Base-by-base conservation (phyloP, 53 echinoderm and acorn worm species). In the Luidia sarsii region DNA sequence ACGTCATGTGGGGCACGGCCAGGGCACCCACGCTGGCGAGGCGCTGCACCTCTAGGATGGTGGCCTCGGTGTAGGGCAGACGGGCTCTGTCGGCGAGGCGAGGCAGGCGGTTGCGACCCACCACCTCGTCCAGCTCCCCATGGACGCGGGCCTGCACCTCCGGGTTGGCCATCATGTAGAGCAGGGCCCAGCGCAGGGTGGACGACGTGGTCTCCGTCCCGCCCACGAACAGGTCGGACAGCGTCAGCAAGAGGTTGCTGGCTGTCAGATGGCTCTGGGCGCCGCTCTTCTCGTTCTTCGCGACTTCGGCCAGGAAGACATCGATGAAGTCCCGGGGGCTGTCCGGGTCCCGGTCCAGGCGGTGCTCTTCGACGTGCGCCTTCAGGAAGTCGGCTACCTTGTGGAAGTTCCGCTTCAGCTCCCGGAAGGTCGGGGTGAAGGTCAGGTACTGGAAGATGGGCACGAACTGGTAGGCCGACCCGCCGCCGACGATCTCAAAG, bases 241-340 rank as follows among this genome's bases (percentile, higher is more conserved):
- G 51, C 21, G 32, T 70, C n/a, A 51, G 33, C 32, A 33, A 70
- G 33, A 20, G 50, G 19, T 70, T 70, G 50, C 10, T 51, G 37
- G 70, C 22, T 7, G 70, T 50, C 1, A 32, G 7, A 15, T 9
- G 16, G 23, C 33, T 21, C 70, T 70, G 21, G 32, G 70, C 6
- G 50, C 50, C 50, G 51, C 70, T 19, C 15, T 70, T 31, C 70
- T 70, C 1, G 32, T n/a, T 52, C 33, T 50, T 50, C 50, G 50
- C 33, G 70, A 31, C 11, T 33, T 51, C 22, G 50, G 50, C 0
- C 50, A 70, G 6, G 64, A 50, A 75, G 31, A 72, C 64, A 52
- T 85, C 85, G 51, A 85, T 75, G 13, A 75, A 65, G 41, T 85
- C 85, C 39, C 43, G 46, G 9, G 55, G 55, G 25, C 77, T 75